phyloP scores from a whole-genome alignment of 92 coral and sea anemone species.

The Nematostella vectensis region DNA sequence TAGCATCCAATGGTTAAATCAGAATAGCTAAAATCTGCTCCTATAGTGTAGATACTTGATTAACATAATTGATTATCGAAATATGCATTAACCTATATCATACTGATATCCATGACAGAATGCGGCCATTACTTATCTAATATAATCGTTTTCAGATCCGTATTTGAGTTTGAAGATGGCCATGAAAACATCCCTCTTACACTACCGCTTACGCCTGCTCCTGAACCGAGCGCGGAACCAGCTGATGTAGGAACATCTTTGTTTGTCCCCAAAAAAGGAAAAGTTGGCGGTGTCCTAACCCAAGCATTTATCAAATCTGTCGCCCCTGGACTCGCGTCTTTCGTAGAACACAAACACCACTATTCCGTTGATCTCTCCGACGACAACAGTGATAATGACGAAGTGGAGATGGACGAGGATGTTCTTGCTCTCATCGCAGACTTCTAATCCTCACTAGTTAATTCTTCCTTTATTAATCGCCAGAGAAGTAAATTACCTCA shows the following conservation, averaged over 20 bases:
- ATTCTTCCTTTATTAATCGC: too few species aligned
- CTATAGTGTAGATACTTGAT: too few species aligned
- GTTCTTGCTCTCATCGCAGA: neutral
- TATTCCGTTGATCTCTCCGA: neutral
- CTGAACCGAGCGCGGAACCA: neutral
- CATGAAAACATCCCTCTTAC: neutral
- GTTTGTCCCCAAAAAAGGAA: neutral
- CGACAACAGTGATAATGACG: neutral
- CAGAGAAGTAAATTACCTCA: too few species aligned
- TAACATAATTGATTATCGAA: too few species aligned
- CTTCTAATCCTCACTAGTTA: too few species aligned
- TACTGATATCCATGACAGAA: too few species aligned
- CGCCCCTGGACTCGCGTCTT: constrained; percentile 64
- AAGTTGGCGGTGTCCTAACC: constrained; percentile 29
- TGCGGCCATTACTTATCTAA: too few species aligned
- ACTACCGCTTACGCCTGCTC: neutral
- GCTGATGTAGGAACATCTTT: neutral
- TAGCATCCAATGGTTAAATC: too few species aligned
- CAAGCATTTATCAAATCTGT: constrained; percentile 69
- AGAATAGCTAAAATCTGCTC: too few species aligned
- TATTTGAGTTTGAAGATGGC: neutral
- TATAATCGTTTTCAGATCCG: neutral
- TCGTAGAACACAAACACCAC: constrained; percentile 24
- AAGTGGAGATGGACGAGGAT: neutral
- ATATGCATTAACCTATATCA: too few species aligned